A percentile compares a stretch with the other conserved stretches of the same genome.
Evolutionary conservation across 2,797 vertebrate species (phyloP).

Genomic region (Microctenopoma steveboyesi): DNA sequence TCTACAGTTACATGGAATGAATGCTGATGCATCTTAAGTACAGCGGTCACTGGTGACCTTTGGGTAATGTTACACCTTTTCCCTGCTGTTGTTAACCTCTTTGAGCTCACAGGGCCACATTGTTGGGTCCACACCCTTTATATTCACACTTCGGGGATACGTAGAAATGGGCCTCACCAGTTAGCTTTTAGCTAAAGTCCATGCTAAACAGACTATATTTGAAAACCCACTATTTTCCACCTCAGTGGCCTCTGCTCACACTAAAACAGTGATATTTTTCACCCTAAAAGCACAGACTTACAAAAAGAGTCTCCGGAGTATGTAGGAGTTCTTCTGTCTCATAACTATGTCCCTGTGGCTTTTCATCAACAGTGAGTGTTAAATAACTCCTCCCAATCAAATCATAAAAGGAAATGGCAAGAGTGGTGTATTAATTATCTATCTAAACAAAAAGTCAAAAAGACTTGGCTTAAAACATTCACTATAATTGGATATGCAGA

Average conservation of each 20-base stretch:
- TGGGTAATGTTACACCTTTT: constrained; percentile 42
- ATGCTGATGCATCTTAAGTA: constrained; percentile 10
- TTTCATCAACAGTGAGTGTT: too few relatives aligned
- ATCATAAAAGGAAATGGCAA: not conserved
- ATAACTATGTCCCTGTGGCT: too few relatives aligned
- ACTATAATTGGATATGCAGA: not conserved
- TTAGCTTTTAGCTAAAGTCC: not conserved
- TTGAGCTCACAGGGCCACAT: constrained; percentile 44
- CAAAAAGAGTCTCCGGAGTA: too few relatives aligned
- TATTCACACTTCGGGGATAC: constrained; percentile 64
- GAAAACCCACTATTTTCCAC: not conserved
- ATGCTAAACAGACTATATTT: not conserved
- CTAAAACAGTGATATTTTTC: not conserved
- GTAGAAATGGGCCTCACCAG: constrained; percentile 16
- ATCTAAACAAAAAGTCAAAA: not conserved
- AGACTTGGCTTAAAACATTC: not conserved
- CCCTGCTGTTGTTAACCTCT: constrained; percentile 51
- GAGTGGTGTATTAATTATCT: not conserved
- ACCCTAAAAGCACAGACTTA: too few relatives aligned
- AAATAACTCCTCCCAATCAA: too few relatives aligned
- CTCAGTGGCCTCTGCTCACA: not conserved
- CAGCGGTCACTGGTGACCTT: constrained; percentile 36
- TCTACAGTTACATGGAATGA: constrained; percentile 34
- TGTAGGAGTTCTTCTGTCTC: too few relatives aligned
- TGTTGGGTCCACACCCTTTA: constrained; percentile 71